Conservation (phyloP, 2,113 vertebrate genomes). For the Fukomys damarensis region DNA sequence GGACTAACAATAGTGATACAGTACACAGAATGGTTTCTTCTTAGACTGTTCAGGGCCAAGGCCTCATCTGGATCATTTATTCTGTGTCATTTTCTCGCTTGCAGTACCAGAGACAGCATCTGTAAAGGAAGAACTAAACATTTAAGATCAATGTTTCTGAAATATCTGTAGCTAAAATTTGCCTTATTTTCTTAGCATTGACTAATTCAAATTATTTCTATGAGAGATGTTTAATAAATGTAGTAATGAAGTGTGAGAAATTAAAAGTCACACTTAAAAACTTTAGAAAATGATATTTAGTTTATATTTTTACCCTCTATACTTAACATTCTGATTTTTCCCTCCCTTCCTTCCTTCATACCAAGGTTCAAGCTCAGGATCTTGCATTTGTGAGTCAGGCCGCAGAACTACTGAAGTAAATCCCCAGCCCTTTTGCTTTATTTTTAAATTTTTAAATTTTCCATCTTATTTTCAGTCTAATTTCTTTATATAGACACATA, state of each 20-base stretch:
- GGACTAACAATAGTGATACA: not conserved
- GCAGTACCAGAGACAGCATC: not conserved
- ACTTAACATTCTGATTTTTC: not conserved
- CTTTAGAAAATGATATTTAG: not conserved
- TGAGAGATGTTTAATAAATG: conserved; percentile 28
- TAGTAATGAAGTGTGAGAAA: conserved; percentile 5
- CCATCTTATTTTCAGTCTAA: not conserved
- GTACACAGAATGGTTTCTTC: not conserved
- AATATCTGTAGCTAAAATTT: not conserved
- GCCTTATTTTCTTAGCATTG: not conserved
- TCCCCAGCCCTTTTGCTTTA: not conserved
- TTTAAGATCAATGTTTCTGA: conserved; percentile 17
- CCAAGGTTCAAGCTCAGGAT: too few species aligned
- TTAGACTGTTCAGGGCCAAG: not conserved
- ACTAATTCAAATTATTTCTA: conserved; percentile 11
- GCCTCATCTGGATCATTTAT: not conserved
- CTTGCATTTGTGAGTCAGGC: too few species aligned
- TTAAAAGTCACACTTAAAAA: not conserved
- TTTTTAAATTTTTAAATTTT: not conserved
- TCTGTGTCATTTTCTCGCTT: not conserved
- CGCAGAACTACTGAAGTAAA: too few species aligned
- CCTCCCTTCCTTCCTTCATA: not conserved
- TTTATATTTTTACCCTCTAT: not conserved
- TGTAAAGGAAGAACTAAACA: not conserved
- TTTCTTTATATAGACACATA: not conserved